These are phyloP conservation scores for Caenorhabditis angaria DNA, from an alignment of 2,888 invertebrate genomes.

Conservation along the genomic window DNA sequence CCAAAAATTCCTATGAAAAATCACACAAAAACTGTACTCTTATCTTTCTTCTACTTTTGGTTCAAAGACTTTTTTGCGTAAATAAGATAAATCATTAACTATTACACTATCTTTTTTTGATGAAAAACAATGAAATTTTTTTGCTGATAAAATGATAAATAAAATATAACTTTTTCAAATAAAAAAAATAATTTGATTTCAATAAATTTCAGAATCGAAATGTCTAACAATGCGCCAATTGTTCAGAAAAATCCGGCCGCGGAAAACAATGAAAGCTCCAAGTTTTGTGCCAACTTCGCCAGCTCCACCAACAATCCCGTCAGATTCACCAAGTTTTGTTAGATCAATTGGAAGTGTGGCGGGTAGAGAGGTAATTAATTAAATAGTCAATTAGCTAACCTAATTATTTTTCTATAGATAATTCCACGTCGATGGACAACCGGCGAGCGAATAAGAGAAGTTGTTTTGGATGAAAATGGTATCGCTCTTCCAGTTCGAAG, in stretches of 20 bases:
- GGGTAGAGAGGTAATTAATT: slow-evolving; percentile 24
- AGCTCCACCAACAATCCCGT: not conserved
- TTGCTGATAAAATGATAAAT: no score
- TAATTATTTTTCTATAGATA: slow-evolving; percentile 13
- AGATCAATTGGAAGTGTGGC: slow-evolving; percentile 28
- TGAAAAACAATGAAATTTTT: no score
- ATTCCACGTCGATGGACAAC: slow-evolving; percentile 39
- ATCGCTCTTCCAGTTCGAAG: slow-evolving; percentile 29
- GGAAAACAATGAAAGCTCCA: not conserved
- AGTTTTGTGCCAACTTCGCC: not conserved
- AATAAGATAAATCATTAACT: no score
- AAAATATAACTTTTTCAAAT: no score
- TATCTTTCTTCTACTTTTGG: no score
- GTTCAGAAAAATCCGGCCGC: not conserved
- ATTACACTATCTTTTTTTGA: no score
- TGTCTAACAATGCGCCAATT: slow-evolving; percentile 7
- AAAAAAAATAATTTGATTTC: not conserved
- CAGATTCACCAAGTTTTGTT: slow-evolving; percentile 11
- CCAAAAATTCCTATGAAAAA: no score
- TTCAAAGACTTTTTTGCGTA: no score
- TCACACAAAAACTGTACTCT: no score
- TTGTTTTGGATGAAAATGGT: slow-evolving; percentile 36
- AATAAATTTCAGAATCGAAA: not conserved
- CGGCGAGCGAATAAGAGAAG: slow-evolving; percentile 22
- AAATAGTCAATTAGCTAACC: no score